Conservation (phyloP, 2,113 vertebrate genomes). For the Rafetus swinhoei region DNA sequence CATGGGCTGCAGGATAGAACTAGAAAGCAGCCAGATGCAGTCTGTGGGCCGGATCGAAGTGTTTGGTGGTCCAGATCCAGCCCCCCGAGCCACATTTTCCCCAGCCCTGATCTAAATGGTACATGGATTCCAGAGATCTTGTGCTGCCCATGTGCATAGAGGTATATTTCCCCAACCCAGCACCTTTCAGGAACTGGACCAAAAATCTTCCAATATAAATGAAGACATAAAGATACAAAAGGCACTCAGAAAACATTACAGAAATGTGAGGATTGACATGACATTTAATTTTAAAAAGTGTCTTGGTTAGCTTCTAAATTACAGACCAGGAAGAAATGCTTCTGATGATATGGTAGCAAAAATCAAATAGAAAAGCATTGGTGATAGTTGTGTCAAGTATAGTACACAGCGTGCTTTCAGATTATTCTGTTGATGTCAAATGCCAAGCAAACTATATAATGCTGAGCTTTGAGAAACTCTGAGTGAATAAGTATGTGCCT, state of each 20-base stretch:
- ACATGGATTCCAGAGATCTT: not conserved
- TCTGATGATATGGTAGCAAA: not conserved
- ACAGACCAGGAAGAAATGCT: not conserved
- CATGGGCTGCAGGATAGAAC: too few species aligned
- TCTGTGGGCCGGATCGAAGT: too few species aligned
- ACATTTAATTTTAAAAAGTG: constrained; percentile 1
- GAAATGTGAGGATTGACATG: not conserved
- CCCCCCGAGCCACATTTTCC: too few species aligned
- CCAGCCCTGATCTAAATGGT: not conserved
- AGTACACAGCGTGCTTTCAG: constrained; percentile 32
- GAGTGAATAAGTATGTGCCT: constrained; percentile 52
- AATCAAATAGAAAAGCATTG: not conserved
- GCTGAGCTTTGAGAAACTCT: constrained; percentile 60
- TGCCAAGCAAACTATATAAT: constrained; percentile 55
- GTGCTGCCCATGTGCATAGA: not conserved
- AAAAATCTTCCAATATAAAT: not conserved
- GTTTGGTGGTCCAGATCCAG: too few species aligned
- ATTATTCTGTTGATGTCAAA: constrained; percentile 52
- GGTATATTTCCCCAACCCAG: not conserved
- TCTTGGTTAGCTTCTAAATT: not conserved
- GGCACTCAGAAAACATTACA: not conserved
- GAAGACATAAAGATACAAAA: constrained; percentile 3
- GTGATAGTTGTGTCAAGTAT: constrained; percentile 36
- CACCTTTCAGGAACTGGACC: not conserved
- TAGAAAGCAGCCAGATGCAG: too few species aligned